These are phyloP conservation scores for Microplitis manilae DNA, from an alignment of 2,888 invertebrate species.

Conservation along the genomic window DNA sequence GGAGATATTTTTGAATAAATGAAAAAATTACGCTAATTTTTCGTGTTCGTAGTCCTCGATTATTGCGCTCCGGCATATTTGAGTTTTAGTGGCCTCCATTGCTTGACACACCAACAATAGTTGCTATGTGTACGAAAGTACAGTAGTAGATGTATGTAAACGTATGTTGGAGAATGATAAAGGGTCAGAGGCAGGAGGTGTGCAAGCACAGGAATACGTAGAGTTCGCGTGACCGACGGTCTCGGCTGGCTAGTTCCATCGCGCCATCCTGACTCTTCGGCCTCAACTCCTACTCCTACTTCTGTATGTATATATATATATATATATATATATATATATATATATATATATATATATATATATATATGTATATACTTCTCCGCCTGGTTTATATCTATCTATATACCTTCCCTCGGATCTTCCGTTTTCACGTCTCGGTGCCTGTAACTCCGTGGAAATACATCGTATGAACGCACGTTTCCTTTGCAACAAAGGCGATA, in stretches of 20 bases:
- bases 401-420: conserved; percentile 30
- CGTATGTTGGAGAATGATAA: neutral
- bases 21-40: neutral
- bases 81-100: neutral
- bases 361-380: conserved; percentile 38
- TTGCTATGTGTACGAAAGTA: neutral
- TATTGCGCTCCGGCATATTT: neutral
- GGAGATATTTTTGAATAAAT: neutral
- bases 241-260: conserved; percentile 56
- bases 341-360: conserved; percentile 30
- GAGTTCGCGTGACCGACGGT: conserved; percentile 68
- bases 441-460: conserved; percentile 38
- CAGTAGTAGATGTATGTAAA: neutral
- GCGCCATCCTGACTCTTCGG: conserved; percentile 55
- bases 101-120: neutral
- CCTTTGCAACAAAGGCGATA: conserved; percentile 37
- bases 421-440: conserved; percentile 48
- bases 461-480: conserved; percentile 20
- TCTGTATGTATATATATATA: conserved; percentile 20
- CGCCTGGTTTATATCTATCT: conserved; percentile 34
- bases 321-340: no score
- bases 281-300: conserved; percentile 28
- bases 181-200: conserved; percentile 17
- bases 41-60: neutral
- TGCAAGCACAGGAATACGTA: conserved; percentile 48